Conservation (phyloP, 2,888 invertebrate genomes). For the Watsonalla binaria region DNA sequence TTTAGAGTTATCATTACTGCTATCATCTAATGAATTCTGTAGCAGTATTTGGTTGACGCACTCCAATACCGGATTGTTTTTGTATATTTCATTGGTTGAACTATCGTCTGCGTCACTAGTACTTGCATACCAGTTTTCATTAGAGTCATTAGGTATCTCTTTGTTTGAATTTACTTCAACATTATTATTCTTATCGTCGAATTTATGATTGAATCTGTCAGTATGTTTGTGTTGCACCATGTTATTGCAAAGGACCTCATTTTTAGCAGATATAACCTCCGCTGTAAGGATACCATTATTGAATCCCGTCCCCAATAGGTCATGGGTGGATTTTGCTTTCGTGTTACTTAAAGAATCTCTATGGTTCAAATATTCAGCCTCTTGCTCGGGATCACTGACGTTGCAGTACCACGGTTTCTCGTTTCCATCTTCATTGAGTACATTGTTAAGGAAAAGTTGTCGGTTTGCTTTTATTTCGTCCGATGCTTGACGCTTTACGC, state of each 20-base stretch:
- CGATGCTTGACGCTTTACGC: slow-evolving; percentile 71
- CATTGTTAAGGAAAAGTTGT: slow-evolving; percentile 64
- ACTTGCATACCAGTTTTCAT: slow-evolving; percentile 89
- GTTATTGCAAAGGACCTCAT: slow-evolving; percentile 65
- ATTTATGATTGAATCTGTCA: slow-evolving; percentile 44
- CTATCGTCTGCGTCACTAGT: slow-evolving; percentile 88
- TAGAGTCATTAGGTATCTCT: slow-evolving; percentile 66
- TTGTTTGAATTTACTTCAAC: slow-evolving; percentile 42
- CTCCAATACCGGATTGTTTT: slow-evolving; percentile 90
- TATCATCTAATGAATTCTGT: slow-evolving; percentile 83
- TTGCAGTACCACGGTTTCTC: slow-evolving; percentile 77
- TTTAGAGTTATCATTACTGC: slow-evolving; percentile 70
- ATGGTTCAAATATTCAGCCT: slow-evolving; percentile 58
- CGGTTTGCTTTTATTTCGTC: slow-evolving; percentile 72
- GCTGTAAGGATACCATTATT: slow-evolving; percentile 49
- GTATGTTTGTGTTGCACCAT: slow-evolving; percentile 48
- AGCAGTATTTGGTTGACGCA: slow-evolving; percentile 91
- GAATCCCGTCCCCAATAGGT: slow-evolving; percentile 49
- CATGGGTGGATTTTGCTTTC: slow-evolving; percentile 62
- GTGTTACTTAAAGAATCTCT: slow-evolving; percentile 43
- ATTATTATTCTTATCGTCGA: slow-evolving; percentile 62
- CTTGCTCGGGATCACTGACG: slow-evolving; percentile 73
- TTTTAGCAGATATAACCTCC: slow-evolving; percentile 63
- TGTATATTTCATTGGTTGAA: slow-evolving; percentile 82
- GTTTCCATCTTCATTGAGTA: slow-evolving; percentile 57